Evolutionary conservation across 2,888 invertebrate genomes (phyloP).

Genomic region (Antitype chi): DNA sequence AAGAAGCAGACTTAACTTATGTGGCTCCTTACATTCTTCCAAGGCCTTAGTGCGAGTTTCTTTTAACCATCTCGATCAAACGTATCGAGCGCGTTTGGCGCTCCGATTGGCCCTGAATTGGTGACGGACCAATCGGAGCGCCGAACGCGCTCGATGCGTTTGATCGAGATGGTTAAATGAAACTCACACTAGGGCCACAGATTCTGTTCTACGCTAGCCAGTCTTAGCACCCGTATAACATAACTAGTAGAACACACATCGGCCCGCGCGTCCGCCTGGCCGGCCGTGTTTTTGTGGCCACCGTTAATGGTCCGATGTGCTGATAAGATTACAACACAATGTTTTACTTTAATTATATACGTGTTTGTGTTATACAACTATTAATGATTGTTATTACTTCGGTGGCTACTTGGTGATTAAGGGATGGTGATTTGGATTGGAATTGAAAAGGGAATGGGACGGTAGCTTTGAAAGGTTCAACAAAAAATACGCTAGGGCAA

Average conservation of each 20-base stretch:
- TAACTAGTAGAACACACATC: constrained; percentile 73
- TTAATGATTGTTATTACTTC: constrained; percentile 74
- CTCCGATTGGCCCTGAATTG: no score
- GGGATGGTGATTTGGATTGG: constrained; percentile 47
- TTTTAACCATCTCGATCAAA: no score
- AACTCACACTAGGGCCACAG: no score
- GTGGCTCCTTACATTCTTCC: no score
- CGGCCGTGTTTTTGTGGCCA: constrained; percentile 82
- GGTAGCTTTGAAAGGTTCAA: constrained; percentile 3
- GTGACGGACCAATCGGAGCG: no score
- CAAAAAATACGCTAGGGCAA: neutral
- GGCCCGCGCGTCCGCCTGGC: constrained; percentile 75
- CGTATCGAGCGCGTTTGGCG: no score
- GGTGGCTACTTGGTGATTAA: constrained; percentile 69
- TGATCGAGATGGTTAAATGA: no score
- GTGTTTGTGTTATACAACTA: constrained; percentile 78
- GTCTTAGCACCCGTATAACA: constrained; percentile 72
- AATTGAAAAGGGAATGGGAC: constrained; percentile 23
- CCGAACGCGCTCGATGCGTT: no score
- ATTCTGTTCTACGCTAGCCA: constrained; percentile 33
- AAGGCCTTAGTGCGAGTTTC: no score
- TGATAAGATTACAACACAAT: constrained; percentile 88
- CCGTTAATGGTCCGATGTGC: constrained; percentile 87
- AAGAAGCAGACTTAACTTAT: no score
- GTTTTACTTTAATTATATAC: constrained; percentile 88